Conservation (phyloP, 2,113 vertebrate genomes). For the Entosphenus tridentatus region DNA sequence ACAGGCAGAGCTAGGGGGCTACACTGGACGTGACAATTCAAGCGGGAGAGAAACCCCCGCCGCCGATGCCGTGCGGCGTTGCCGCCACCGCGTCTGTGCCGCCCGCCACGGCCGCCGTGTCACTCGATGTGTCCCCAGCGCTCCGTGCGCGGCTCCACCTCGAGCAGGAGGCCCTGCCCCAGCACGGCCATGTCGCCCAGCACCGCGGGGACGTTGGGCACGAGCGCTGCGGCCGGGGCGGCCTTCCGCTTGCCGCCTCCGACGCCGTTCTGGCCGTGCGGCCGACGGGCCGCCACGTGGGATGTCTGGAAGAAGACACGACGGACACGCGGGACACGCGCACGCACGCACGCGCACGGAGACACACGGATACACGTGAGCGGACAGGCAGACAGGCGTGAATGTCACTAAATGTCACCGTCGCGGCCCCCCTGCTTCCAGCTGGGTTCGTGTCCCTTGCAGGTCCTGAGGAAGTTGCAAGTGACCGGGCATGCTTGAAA, state of each 20-base stretch:
- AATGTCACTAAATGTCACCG: background rate
- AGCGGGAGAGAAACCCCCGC: background rate
- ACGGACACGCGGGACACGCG: background rate
- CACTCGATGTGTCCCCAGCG: conserved; percentile 26
- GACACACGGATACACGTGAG: background rate
- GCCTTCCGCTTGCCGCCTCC: conserved; percentile 19
- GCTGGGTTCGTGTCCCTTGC: background rate
- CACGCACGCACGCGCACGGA: conserved; percentile 3
- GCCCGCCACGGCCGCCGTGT: background rate
- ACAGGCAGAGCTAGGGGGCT: background rate
- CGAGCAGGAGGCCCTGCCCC: conserved; percentile 52
- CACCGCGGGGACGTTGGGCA: conserved; percentile 68
- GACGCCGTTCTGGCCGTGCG: conserved; percentile 30
- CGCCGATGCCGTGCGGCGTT: background rate
- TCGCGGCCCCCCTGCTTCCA: conserved; percentile 8
- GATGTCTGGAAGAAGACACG: conserved; percentile 27
- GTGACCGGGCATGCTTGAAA: too few relatives aligned
- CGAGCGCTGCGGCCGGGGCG: background rate
- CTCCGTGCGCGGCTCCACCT: conserved; percentile 47
- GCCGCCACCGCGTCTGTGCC: background rate
- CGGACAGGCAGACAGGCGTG: too few relatives aligned
- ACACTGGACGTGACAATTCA: background rate
- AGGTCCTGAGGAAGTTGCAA: too few relatives aligned
- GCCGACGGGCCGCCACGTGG: conserved; percentile 14
- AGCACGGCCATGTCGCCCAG: conserved; percentile 55